Conservation (phyloP, 2,888 invertebrate species). For the Zhengitettix transpicula region DNA sequence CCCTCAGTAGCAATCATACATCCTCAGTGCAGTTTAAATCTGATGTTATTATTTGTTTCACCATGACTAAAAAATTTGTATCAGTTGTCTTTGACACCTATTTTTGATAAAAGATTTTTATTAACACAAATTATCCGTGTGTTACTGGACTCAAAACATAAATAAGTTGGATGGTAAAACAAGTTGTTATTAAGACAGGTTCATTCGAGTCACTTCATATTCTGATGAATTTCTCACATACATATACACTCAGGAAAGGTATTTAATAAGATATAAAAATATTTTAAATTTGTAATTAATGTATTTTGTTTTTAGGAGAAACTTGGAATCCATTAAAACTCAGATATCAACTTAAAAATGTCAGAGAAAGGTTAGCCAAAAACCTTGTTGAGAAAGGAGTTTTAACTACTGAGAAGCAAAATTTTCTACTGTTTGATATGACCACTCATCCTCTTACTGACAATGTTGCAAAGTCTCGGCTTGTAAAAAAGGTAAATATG, state of each 20-base stretch:
- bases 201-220: no score
- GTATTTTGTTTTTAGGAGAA: conserved; percentile 52
- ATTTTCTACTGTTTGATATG: conserved; percentile 99
- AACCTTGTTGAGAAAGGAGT: conserved; percentile 99
- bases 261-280: no score
- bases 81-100: background rate
- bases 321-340: conserved; percentile 99
- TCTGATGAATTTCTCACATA: no score
- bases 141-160: no score
- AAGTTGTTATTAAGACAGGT: no score
- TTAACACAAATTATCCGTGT: background rate
- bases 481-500: conserved; percentile 82
- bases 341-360: conserved; percentile 95
- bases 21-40: no score
- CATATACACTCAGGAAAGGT: no score
- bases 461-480: conserved; percentile 82
- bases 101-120: background rate
- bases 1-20: no score
- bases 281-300: background rate
- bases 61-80: no score
- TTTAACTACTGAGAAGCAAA: conserved; percentile 97
- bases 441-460: conserved; percentile 98
- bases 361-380: conserved; percentile 95
- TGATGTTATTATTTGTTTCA: no score
- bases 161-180: no score